These are phyloP conservation scores for Hydractinia echinata DNA, from an alignment of 30 jellyfish, hydroid and myxozoan genomes.

Conservation along the genomic window DNA sequence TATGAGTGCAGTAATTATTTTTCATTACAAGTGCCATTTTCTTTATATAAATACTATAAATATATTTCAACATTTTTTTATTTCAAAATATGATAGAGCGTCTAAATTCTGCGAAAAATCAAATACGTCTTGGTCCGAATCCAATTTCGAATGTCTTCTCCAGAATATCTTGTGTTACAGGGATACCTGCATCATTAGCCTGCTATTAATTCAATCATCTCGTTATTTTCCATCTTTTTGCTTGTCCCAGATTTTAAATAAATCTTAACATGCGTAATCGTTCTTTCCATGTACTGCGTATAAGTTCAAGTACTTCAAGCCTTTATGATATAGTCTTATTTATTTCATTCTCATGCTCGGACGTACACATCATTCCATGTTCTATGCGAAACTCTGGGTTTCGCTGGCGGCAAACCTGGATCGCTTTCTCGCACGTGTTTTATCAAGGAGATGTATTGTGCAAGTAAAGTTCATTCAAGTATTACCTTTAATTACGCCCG, in stretches of 20 bases:
- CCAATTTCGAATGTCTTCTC: conserved; percentile 49
- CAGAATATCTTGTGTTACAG: conserved; percentile 53
- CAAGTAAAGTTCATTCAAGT: conserved; percentile 56
- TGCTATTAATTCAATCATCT: conserved; percentile 33
- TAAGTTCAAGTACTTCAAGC: conserved; percentile 48
- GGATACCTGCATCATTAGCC: conserved; percentile 60
- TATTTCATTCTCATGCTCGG: conserved; percentile 26
- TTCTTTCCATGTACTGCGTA: conserved; percentile 45
- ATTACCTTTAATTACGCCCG: conserved; percentile 39
- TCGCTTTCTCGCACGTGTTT: conserved; percentile 29
- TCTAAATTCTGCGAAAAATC: conserved; percentile 54
- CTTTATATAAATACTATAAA: no score
- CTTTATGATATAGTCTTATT: conserved; percentile 20
- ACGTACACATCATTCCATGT: conserved; percentile 21
- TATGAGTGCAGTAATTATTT: no score
- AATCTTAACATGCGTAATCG: conserved; percentile 68
- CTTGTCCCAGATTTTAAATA: conserved; percentile 68
- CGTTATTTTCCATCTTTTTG: conserved; percentile 50
- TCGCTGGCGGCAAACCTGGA: conserved; percentile 15
- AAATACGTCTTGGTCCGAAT: conserved; percentile 41
- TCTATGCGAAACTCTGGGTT: conserved; percentile 26
- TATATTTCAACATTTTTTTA: no score
- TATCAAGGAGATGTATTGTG: conserved; percentile 45
- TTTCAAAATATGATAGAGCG: neutral
- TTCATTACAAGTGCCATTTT: no score